Evolutionary conservation across 2,888 invertebrate species (phyloP).

Genomic region (Drosophila bunnanda): DNA sequence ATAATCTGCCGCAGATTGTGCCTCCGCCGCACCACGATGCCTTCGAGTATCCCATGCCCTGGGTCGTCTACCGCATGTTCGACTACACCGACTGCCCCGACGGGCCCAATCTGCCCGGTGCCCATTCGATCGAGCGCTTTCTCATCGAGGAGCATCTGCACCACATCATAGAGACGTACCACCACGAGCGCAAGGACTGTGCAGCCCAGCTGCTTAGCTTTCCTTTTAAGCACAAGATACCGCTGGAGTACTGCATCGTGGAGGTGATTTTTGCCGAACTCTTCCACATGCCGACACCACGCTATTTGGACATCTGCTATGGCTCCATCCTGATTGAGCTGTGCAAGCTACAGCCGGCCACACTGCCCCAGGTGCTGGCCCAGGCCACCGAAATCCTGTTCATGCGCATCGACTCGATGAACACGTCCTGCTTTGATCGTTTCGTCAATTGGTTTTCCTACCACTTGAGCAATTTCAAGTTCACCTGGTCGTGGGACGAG

Average conservation of each 20-base stretch:
- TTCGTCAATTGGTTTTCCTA: constrained; percentile 99
- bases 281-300: constrained; percentile 95
- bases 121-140: constrained; percentile 98
- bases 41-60: constrained; percentile 96
- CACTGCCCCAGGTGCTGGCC: constrained; percentile 98
- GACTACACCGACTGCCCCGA: constrained; percentile 99
- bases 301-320: constrained; percentile 95
- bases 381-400: constrained; percentile 99
- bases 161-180: constrained; percentile 95
- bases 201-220: constrained; percentile 96
- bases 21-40: constrained; percentile 97
- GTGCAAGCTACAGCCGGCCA: constrained; percentile 97
- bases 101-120: constrained; percentile 95
- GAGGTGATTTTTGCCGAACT: constrained; percentile 98
- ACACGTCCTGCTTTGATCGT: constrained; percentile 97
- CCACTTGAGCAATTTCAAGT: constrained; percentile 99
- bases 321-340: constrained; percentile 98
- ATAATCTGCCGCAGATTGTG: constrained; percentile 95
- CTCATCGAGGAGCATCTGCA: constrained; percentile 98
- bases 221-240: constrained; percentile 96
- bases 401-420: constrained; percentile 98
- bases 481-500: constrained; percentile 99
- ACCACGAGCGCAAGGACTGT: constrained; percentile 96
- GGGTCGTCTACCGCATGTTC: constrained; percentile 98
- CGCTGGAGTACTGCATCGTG: constrained; percentile 98